Conservation (phyloP, 2,113 vertebrate genomes). For the Tupaia tana region DNA sequence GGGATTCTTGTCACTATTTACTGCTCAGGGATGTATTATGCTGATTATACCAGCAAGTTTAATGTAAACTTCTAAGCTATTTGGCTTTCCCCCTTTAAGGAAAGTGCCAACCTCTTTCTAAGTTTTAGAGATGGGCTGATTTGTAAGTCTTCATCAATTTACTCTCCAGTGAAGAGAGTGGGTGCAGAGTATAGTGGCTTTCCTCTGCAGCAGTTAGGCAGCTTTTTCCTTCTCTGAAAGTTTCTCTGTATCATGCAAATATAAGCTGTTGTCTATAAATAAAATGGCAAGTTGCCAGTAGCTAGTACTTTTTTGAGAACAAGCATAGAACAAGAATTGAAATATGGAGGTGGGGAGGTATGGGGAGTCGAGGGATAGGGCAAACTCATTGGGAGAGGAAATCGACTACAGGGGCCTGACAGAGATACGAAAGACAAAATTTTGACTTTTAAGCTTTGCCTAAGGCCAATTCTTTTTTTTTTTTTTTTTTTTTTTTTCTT, state of each 20-base stretch:
- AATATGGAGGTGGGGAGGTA: not conserved
- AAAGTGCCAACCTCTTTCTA: not conserved
- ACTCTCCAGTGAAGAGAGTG: not conserved
- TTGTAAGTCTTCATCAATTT: not conserved
- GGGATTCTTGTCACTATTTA: not conserved
- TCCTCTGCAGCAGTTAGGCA: not conserved
- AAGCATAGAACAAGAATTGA: not conserved
- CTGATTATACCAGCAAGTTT: not conserved
- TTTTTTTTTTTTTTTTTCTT: no score
- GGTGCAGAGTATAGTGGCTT: not conserved
- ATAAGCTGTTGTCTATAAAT: not conserved
- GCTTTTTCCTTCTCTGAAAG: not conserved
- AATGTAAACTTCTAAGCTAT: conserved; percentile 13
- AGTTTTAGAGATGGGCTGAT: not conserved
- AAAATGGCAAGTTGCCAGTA: not conserved
- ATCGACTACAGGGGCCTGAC: not conserved
- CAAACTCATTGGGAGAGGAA: not conserved
- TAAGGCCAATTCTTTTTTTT: not conserved
- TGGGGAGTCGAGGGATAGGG: not conserved
- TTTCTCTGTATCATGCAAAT: not conserved
- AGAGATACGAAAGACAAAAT: not conserved
- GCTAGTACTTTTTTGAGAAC: not conserved
- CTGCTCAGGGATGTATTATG: not conserved
- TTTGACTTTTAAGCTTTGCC: not conserved
- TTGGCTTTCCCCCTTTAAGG: not conserved